A percentile compares a stretch with the other conserved stretches of the same genome.
These are phyloP conservation scores for Clostera curtula DNA, from an alignment of 2,888 invertebrate species.

Conservation along the genomic window DNA sequence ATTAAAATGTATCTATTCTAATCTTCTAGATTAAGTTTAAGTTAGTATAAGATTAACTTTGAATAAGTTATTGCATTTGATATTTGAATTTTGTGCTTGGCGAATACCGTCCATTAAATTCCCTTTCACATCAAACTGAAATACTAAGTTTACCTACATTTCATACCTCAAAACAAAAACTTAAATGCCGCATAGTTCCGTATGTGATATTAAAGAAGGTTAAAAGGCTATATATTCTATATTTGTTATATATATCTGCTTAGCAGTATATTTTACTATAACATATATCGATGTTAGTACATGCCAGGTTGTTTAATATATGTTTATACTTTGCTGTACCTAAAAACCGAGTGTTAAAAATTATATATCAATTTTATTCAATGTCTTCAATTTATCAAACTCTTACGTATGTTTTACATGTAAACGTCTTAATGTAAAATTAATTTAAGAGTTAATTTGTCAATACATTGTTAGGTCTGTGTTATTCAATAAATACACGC, in stretches of 20 bases:
- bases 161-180: slow-evolving; percentile 9
- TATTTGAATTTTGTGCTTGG: slow-evolving; percentile 50
- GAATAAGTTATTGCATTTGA: slow-evolving; percentile 39
- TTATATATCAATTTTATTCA: slow-evolving; percentile 5
- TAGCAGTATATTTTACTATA: slow-evolving; percentile 36
- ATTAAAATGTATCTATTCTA: slow-evolving; percentile 15
- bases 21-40: slow-evolving; percentile 21
- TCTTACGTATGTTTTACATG: slow-evolving; percentile 4
- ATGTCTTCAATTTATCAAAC: background rate
- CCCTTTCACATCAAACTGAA: slow-evolving; percentile 9
- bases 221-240: slow-evolving; percentile 16
- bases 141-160: slow-evolving; percentile 8
- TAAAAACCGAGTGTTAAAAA: slow-evolving; percentile 10
- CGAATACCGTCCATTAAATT: slow-evolving; percentile 43
- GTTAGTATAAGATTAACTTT: slow-evolving; percentile 29
- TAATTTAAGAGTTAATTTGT: slow-evolving; percentile 11
- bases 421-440: slow-evolving; percentile 12
- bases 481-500: slow-evolving; percentile 37
- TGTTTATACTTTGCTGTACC: slow-evolving; percentile 9
- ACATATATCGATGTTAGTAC: slow-evolving; percentile 16
- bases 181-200: slow-evolving; percentile 6
- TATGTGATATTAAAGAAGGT: slow-evolving; percentile 9
- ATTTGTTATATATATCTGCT: slow-evolving; percentile 26
- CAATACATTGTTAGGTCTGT: slow-evolving; percentile 19
- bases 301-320: slow-evolving; percentile 9